Evolutionary conservation across 1,140 invertebrate species (phyloP).

Genomic region (Nebria ingens): DNA sequence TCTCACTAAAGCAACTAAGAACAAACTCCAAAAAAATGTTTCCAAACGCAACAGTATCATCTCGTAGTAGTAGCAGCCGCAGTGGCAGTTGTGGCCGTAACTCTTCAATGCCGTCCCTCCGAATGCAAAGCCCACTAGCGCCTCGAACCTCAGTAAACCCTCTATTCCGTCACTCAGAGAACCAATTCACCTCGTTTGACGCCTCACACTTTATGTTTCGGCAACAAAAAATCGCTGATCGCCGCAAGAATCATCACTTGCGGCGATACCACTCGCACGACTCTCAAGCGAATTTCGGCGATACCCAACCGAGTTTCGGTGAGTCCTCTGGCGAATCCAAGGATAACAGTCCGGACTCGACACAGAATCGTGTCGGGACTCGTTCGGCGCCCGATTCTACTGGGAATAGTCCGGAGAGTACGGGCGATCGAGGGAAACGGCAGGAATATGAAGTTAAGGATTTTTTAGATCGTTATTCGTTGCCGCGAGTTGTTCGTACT

Average conservation of each 20-base stretch:
- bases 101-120: slow-evolving; percentile 27
- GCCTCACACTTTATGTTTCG: slow-evolving; percentile 26
- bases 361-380: slow-evolving; percentile 18
- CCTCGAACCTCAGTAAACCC: slow-evolving; percentile 27
- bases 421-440: slow-evolving; percentile 14
- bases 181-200: slow-evolving; percentile 25
- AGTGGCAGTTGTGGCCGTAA: slow-evolving; percentile 24
- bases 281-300: slow-evolving; percentile 20
- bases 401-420: slow-evolving; percentile 20
- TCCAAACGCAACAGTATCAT: slow-evolving; percentile 26
- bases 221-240: slow-evolving; percentile 14
- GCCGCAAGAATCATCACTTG: slow-evolving; percentile 16
- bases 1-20: background rate
- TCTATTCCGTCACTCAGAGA: slow-evolving; percentile 26
- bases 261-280: slow-evolving; percentile 27
- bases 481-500: slow-evolving; percentile 24
- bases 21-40: no score
- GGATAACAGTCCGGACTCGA: slow-evolving; percentile 23
- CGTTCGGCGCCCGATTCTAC: slow-evolving; percentile 11
- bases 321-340: slow-evolving; percentile 7
- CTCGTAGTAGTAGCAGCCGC: slow-evolving; percentile 22
- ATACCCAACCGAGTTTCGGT: background rate
- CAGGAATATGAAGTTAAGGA: slow-evolving; percentile 23
- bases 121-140: slow-evolving; percentile 24
- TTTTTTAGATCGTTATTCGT: slow-evolving; percentile 26